Evolutionary conservation across 1,140 invertebrate species (phyloP).

Genomic region (Wiebesia pumilae): DNA sequence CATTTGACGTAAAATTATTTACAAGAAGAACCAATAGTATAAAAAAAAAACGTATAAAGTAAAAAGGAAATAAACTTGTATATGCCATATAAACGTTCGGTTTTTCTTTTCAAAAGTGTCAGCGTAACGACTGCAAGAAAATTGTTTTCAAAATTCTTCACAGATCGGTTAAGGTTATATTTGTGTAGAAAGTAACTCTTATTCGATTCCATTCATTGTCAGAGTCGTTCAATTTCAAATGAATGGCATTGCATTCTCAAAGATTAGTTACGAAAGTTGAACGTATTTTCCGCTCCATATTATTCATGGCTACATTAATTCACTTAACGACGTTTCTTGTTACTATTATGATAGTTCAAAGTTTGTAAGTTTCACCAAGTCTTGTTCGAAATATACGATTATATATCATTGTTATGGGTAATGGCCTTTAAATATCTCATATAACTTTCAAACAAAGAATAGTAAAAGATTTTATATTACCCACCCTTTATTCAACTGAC

Average conservation of each 20-base stretch:
- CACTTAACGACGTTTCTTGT: background rate
- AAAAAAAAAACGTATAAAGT: no score
- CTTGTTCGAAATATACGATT: background rate
- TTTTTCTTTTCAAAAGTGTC: no score
- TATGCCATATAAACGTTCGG: no score
- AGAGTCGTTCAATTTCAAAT: slow-evolving; percentile 8
- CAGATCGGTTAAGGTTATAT: background rate
- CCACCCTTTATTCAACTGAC: background rate
- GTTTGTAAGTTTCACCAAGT: background rate
- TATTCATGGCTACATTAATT: background rate
- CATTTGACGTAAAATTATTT: no score
- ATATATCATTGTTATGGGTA: background rate
- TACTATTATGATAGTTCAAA: background rate
- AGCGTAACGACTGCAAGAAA: background rate
- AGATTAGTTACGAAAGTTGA: slow-evolving; percentile 11
- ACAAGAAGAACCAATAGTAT: no score
- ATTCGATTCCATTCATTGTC: slow-evolving; percentile 6
- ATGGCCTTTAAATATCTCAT: background rate
- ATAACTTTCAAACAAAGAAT: background rate
- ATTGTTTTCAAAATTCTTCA: background rate
- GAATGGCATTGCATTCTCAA: slow-evolving; percentile 9
- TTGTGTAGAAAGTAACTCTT: slow-evolving; percentile 4
- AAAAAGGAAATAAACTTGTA: no score
- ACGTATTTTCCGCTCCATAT: background rate
- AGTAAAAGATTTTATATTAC: background rate